Percentiles rank a stretch among this genome's conserved stretches.
Evolutionary conservation across 2,113 vertebrate species (phyloP).

Genomic region (Andinoacara biseriatus): DNA sequence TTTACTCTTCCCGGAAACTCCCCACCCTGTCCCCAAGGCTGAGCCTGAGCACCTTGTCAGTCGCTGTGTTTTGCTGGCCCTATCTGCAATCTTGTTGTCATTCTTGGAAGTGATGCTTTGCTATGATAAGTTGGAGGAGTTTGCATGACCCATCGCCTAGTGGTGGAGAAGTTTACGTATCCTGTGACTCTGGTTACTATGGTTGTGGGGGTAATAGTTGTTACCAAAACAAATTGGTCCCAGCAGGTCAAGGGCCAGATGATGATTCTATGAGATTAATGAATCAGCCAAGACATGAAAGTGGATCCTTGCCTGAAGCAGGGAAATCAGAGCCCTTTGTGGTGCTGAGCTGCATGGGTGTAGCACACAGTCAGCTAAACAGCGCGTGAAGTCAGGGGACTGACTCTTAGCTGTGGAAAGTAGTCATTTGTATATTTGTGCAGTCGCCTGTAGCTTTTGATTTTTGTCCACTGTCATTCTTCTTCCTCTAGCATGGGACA

Average conservation of each 20-base stretch:
- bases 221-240: slow-evolving; percentile 10
- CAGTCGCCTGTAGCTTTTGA: background rate
- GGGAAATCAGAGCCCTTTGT: background rate
- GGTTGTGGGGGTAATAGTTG: background rate
- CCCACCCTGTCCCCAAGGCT: slow-evolving; percentile 68
- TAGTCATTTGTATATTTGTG: background rate
- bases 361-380: slow-evolving; percentile 2
- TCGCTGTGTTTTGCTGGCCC: background rate
- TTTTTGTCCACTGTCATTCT: background rate
- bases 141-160: background rate
- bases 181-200: background rate
- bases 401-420: slow-evolving; percentile 1
- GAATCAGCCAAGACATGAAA: slow-evolving; percentile 21
- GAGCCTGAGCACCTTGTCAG: slow-evolving; percentile 20
- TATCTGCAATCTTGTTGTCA: slow-evolving; percentile 11
- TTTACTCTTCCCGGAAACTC: slow-evolving; percentile 44
- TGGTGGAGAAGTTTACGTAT: background rate
- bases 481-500: slow-evolving; percentile 15
- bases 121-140: slow-evolving; percentile 11
- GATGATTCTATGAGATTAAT: slow-evolving; percentile 15
- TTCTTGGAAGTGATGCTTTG: slow-evolving; percentile 12
- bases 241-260: slow-evolving; percentile 24
- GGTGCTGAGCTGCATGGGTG: background rate
- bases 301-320: slow-evolving; percentile 31
- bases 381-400: background rate